Conservation (phyloP, 2,888 invertebrate species). For the Hirtodrosophila cameraria region DNA sequence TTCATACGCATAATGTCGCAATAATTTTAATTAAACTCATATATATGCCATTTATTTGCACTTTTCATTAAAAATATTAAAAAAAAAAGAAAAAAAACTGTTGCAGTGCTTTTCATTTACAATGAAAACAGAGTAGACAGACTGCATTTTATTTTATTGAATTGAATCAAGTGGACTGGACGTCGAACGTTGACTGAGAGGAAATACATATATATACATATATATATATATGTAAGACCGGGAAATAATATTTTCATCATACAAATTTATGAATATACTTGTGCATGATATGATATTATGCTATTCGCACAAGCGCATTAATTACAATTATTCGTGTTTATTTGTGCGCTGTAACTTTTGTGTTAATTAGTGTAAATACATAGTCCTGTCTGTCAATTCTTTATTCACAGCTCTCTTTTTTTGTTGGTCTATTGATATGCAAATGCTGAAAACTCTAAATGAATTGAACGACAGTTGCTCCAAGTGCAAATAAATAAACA, state of each 20-base stretch:
- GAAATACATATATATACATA: constrained; percentile 7
- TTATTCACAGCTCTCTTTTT: constrained; percentile 17
- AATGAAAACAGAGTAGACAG: constrained; percentile 35
- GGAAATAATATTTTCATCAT: constrained; percentile 38
- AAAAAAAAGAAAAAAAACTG: not conserved
- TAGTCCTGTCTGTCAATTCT: constrained; percentile 19
- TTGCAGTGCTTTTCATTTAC: constrained; percentile 49
- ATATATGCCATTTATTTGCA: constrained; percentile 55
- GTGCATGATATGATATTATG: constrained; percentile 30
- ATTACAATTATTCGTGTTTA: constrained; percentile 67
- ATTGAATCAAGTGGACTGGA: constrained; percentile 46
- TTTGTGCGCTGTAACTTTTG: constrained; percentile 56
- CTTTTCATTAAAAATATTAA: constrained; percentile 49
- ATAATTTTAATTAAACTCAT: constrained; percentile 62
- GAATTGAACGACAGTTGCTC: constrained; percentile 47
- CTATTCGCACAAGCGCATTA: constrained; percentile 45
- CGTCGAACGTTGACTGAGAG: constrained; percentile 25
- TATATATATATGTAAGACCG: not conserved
- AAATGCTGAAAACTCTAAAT: constrained; percentile 34
- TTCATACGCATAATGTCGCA: constrained; percentile 34
- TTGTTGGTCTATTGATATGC: constrained; percentile 44
- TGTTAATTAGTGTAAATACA: constrained; percentile 59
- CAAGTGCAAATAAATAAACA: constrained; percentile 18
- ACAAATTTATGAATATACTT: constrained; percentile 41
- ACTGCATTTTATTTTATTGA: constrained; percentile 52